These are phyloP conservation scores for Acheta domesticus DNA, from an alignment of 2,888 invertebrate species.

Conservation along the genomic window DNA sequence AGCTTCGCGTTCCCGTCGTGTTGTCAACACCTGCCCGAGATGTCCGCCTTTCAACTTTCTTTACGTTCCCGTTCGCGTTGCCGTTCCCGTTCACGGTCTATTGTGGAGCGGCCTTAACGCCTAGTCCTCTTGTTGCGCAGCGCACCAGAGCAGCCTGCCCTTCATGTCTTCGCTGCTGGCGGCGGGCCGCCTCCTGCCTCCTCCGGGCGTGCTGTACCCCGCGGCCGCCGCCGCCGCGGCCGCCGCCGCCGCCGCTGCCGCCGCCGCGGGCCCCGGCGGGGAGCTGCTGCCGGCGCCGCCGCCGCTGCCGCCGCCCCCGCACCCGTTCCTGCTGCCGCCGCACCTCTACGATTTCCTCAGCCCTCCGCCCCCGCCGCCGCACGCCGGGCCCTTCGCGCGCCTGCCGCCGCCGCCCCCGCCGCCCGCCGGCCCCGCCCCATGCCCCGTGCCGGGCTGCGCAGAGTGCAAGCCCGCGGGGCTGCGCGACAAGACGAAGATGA, in stretches of 20 bases:
- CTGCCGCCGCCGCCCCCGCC: neutral
- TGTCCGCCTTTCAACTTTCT: no score
- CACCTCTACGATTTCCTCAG: neutral
- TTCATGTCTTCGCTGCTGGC: slow-evolving; percentile 34
- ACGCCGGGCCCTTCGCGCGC: neutral
- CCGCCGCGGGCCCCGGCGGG: neutral
- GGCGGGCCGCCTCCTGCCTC: slow-evolving; percentile 18
- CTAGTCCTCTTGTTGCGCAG: slow-evolving; percentile 22
- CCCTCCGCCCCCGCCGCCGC: neutral
- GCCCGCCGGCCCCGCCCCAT: neutral
- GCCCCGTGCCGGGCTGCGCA: neutral
- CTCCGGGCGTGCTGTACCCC: slow-evolving; percentile 24
- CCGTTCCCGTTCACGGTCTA: no score
- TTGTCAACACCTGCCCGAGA: no score
- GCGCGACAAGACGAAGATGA: neutral
- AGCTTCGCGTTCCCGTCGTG: no score
- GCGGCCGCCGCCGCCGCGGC: slow-evolving; percentile 21
- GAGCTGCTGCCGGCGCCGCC: slow-evolving; percentile 19
- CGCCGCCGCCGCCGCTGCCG: slow-evolving; percentile 24
- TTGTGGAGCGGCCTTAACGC: no score
- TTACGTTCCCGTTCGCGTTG: no score
- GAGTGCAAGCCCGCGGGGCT: neutral
- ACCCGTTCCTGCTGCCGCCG: neutral
- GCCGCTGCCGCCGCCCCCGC: slow-evolving; percentile 20
- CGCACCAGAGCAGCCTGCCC: slow-evolving; percentile 32